phyloP scores from a whole-genome alignment of 2,888 invertebrate genomes.

The Ametastegia equiseti region DNA sequence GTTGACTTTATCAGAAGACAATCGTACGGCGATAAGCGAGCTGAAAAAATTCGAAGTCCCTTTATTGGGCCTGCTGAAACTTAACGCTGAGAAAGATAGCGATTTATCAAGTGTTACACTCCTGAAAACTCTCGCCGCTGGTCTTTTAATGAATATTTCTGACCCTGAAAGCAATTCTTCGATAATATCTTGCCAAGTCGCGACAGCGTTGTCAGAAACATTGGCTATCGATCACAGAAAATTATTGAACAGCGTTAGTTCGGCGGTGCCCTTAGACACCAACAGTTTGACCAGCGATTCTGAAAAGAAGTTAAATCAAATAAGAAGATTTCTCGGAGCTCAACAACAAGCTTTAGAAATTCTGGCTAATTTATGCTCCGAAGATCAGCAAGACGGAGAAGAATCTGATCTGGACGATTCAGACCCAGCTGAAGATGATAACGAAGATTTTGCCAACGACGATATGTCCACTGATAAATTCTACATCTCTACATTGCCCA shows the following conservation, averaged over 20 bases:
- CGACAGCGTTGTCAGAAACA: constrained; percentile 77
- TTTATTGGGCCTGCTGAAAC: constrained; percentile 59
- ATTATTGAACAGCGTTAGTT: constrained; percentile 77
- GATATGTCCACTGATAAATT: constrained; percentile 66
- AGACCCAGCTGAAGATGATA: constrained; percentile 73
- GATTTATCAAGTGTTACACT: constrained; percentile 75
- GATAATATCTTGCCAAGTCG: constrained; percentile 75
- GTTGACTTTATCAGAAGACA: constrained; percentile 85
- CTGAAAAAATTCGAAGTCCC: constrained; percentile 77
- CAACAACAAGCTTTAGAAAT: constrained; percentile 85
- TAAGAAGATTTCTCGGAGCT: constrained; percentile 80
- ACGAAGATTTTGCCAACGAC: constrained; percentile 67
- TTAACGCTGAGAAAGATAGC: constrained; percentile 75
- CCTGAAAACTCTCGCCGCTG: constrained; percentile 80
- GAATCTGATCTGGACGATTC: constrained; percentile 75
- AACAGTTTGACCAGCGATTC: constrained; percentile 75
- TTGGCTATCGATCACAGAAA: constrained; percentile 79
- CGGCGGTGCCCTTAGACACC: constrained; percentile 76
- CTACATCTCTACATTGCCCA: constrained; percentile 77
- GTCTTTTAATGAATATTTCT: constrained; percentile 79
- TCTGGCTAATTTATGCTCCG: constrained; percentile 84
- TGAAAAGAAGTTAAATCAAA: constrained; percentile 77
- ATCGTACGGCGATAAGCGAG: constrained; percentile 78
- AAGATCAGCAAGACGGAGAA: constrained; percentile 76
- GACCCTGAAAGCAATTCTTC: constrained; percentile 56